A percentile compares a stretch with the other conserved stretches of the same genome.
phyloP scores from a whole-genome alignment of 2,888 invertebrate species.

The Macaria liturata region DNA sequence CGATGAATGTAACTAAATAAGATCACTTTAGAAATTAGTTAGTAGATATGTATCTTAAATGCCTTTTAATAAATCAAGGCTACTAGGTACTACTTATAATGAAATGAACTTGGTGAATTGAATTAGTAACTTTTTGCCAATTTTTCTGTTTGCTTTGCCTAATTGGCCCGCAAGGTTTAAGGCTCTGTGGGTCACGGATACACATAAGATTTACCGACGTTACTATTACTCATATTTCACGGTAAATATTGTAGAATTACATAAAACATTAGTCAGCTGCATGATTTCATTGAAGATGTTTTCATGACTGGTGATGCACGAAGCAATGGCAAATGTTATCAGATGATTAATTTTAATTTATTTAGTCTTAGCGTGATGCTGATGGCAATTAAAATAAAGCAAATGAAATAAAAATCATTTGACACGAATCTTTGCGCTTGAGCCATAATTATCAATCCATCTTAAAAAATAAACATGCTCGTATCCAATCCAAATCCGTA shows the following conservation, averaged over 20 bases:
- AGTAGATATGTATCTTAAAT: too few relatives aligned
- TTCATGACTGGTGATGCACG: slow-evolving; percentile 40
- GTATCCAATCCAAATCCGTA: too few relatives aligned
- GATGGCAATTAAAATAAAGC: slow-evolving; percentile 16
- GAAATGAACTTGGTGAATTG: too few relatives aligned
- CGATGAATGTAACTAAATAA: too few relatives aligned
- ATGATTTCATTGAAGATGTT: slow-evolving; percentile 24
- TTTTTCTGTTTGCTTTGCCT: slow-evolving; percentile 44
- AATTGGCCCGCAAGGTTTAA: slow-evolving; percentile 54
- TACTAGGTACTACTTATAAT: too few relatives aligned
- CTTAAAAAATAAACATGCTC: too few relatives aligned
- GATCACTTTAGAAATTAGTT: too few relatives aligned
- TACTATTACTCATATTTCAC: slow-evolving; percentile 41
- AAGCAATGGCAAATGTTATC: slow-evolving; percentile 47
- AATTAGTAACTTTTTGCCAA: slow-evolving; percentile 43
- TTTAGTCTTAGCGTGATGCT: slow-evolving; percentile 7
- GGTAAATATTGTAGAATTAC: slow-evolving; percentile 4
- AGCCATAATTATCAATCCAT: too few relatives aligned
- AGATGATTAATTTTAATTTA: too few relatives aligned
- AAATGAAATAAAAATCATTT: neutral
- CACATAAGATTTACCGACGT: slow-evolving; percentile 41
- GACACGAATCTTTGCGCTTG: too few relatives aligned
- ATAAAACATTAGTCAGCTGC: slow-evolving; percentile 5
- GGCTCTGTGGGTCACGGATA: slow-evolving; percentile 62
- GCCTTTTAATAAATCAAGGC: too few relatives aligned